Percentiles rank a stretch among this genome's conserved stretches.
Evolutionary conservation across 2,888 invertebrate species (phyloP).

Genomic region (Metopia argyrocephala): DNA sequence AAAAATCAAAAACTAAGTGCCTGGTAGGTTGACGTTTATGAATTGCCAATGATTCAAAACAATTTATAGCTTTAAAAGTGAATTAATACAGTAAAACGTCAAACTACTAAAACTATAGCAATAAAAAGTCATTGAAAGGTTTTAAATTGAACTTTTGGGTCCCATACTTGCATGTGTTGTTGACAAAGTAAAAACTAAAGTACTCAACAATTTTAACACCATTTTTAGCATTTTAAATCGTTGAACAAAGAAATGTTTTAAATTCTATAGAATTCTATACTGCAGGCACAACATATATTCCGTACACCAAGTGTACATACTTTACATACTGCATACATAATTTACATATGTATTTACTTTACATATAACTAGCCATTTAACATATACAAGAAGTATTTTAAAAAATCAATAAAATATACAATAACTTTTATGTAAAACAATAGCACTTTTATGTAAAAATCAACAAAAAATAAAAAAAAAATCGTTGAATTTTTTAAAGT

Average conservation of each 20-base stretch:
- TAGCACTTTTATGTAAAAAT: neutral
- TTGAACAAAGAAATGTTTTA: slow-evolving; percentile 15
- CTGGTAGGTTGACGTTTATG: slow-evolving; percentile 56
- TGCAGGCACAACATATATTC: no score
- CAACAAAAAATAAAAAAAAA: neutral
- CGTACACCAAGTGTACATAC: neutral
- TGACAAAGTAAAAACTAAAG: slow-evolving; percentile 3
- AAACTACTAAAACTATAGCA: neutral
- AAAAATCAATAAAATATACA: neutral
- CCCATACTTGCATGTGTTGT: slow-evolving; percentile 32
- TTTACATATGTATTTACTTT: slow-evolving; percentile 26
- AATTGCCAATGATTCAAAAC: slow-evolving; percentile 63
- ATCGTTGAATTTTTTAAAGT: no score
- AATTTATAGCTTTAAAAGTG: slow-evolving; percentile 57
- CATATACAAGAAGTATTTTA: slow-evolving; percentile 1
- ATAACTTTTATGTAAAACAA: neutral
- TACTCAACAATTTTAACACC: slow-evolving; percentile 39
- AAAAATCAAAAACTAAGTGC: neutral
- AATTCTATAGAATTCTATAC: slow-evolving; percentile 33
- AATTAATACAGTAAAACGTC: slow-evolving; percentile 56
- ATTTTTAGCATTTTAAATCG: slow-evolving; percentile 49
- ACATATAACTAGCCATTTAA: slow-evolving; percentile 14
- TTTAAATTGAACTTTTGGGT: slow-evolving; percentile 43
- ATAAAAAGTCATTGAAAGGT: neutral
- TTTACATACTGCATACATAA: slow-evolving; percentile 53